phyloP scores from a whole-genome alignment of 1,140 invertebrate genomes.

The Meloidogyne floridensis region DNA sequence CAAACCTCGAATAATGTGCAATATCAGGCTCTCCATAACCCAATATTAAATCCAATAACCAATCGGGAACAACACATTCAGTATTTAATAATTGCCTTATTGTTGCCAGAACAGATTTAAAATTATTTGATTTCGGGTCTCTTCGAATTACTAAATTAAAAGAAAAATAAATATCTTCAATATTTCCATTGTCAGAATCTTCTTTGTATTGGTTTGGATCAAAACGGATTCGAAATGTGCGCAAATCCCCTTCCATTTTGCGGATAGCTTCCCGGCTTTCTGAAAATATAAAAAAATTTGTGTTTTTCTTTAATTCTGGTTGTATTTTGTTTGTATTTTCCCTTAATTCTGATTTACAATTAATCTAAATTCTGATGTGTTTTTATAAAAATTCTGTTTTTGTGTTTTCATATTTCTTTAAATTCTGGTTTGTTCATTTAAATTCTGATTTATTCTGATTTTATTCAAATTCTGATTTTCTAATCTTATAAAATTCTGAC shows the following conservation, averaged over 20 bases:
- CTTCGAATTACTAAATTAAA: conserved; percentile 95
- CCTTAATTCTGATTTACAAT: too few species aligned
- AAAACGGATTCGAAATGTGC: conserved; percentile 89
- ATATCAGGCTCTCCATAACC: conserved; percentile 95
- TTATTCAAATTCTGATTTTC: background rate
- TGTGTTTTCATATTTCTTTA: too few species aligned
- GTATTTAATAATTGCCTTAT: conserved; percentile 98
- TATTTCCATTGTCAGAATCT: conserved; percentile 43
- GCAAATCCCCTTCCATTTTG: conserved; percentile 79
- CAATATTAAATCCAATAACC: conserved; percentile 94
- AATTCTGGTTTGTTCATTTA: background rate
- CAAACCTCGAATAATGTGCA: conserved; percentile 84
- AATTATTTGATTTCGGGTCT: conserved; percentile 99
- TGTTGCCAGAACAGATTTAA: conserved; percentile 95
- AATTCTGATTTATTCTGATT: background rate
- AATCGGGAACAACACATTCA: conserved; percentile 96
- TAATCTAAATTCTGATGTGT: too few species aligned
- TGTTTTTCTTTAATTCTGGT: background rate
- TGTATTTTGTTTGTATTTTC: too few species aligned
- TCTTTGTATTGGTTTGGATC: conserved; percentile 86
- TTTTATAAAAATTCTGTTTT: background rate
- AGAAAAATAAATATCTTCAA: conserved; percentile 86
- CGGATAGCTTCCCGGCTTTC: conserved; percentile 78
- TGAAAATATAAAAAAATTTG: conserved; percentile 35
- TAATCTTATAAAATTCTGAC: too few species aligned